Conservation (phyloP, 30 jellyfish, hydroid and myxozoan genomes). For the Mastigias papua region DNA sequence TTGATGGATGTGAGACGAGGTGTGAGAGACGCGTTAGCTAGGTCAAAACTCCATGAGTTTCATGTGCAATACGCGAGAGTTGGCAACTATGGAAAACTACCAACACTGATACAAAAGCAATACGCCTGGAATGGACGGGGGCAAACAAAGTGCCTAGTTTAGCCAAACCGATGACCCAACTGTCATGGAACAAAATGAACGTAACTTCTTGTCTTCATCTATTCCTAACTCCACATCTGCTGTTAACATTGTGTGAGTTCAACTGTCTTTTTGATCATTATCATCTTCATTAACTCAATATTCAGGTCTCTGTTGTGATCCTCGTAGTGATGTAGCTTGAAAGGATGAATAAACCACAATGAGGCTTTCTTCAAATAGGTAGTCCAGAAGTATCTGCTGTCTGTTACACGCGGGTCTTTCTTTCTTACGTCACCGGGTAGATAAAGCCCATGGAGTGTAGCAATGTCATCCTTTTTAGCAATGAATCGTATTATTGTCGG, state of each 20-base stretch:
- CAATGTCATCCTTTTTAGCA: conserved; percentile 50
- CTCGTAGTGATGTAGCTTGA: conserved; percentile 87
- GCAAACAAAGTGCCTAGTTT: too few species aligned
- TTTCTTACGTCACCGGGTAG: conserved; percentile 96
- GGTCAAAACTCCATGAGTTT: too few species aligned
- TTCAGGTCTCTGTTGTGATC: conserved; percentile 89
- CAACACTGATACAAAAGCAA: too few species aligned
- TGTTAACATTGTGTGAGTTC: conserved; percentile 55
- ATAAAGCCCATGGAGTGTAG: conserved; percentile 80
- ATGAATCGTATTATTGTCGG: conserved; percentile 89
- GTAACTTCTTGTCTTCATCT: too few species aligned
- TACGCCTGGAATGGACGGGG: too few species aligned
- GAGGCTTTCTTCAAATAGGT: conserved; percentile 72
- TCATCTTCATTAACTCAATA: conserved; percentile 79
- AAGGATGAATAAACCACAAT: conserved; percentile 92
- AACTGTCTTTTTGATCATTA: conserved; percentile 75
- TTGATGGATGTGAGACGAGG: too few species aligned
- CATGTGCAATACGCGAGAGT: too few species aligned
- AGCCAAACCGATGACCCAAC: too few species aligned
- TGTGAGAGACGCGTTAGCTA: too few species aligned
- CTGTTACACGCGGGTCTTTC: conserved; percentile 91
- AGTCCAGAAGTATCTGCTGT: conserved; percentile 95
- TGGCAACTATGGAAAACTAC: too few species aligned
- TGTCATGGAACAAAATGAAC: too few species aligned
- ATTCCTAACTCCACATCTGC: not conserved